Conservation (phyloP, 2,888 invertebrate species). For the Eumacrocentrus americanus region DNA sequence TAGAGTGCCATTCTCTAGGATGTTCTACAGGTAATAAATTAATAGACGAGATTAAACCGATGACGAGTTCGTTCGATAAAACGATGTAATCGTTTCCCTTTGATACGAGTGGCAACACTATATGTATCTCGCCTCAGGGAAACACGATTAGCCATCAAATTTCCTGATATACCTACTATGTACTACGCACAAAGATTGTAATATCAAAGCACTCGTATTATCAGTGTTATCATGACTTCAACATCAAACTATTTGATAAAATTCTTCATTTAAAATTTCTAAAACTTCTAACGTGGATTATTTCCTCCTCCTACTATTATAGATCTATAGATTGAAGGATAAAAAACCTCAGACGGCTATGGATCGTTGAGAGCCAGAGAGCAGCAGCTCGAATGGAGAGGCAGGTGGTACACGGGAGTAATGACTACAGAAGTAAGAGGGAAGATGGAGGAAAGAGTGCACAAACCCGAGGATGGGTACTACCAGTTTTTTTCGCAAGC, state of each 20-base stretch:
- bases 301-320: not conserved
- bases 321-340: not conserved
- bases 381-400: slow-evolving; percentile 7
- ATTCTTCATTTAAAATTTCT: no score
- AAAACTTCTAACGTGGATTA: no score
- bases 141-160: not conserved
- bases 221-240: not conserved
- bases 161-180: no score
- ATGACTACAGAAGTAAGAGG: slow-evolving; percentile 6
- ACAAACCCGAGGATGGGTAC: slow-evolving; percentile 22
- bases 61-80: not conserved
- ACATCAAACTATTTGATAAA: not conserved
- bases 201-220: no score
- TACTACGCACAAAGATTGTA: no score
- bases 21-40: no score
- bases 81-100: not conserved
- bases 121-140: not conserved
- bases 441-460: not conserved
- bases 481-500: slow-evolving; percentile 24
- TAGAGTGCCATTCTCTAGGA: no score
- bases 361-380: slow-evolving; percentile 13
- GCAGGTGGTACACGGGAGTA: slow-evolving; percentile 29
- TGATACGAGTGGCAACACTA: not conserved
- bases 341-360: not conserved
- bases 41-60: no score